A percentile compares a stretch with the other conserved stretches of the same genome.
phyloP scores from a whole-genome alignment of 2,888 invertebrate species.

The Netelia virgata region DNA sequence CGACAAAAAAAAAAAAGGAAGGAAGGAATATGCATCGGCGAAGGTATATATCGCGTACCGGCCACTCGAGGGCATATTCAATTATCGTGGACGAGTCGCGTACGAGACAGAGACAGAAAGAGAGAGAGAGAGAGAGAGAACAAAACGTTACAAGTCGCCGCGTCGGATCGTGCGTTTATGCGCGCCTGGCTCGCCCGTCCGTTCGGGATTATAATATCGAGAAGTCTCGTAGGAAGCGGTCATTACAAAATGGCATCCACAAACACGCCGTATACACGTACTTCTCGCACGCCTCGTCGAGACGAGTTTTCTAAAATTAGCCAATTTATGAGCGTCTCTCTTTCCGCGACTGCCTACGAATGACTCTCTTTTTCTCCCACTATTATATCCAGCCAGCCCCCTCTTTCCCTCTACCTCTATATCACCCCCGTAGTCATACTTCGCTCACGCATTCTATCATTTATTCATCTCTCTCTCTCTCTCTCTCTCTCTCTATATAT shows the following conservation, averaged over 20 bases:
- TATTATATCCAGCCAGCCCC: constrained; percentile 33
- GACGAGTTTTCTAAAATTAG: constrained; percentile 78
- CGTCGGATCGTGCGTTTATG: constrained; percentile 2
- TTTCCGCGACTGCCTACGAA: constrained; percentile 72
- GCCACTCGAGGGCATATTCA: constrained; percentile 35
- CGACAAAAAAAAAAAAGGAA: neutral
- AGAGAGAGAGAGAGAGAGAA: constrained; percentile 51
- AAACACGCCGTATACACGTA: constrained; percentile 42
- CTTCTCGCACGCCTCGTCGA: constrained; percentile 64
- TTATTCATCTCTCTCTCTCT: constrained; percentile 15
- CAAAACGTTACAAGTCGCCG: constrained; percentile 62
- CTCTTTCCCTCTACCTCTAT: neutral
- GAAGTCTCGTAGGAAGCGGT: constrained; percentile 64
- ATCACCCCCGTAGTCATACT: neutral
- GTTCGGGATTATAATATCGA: constrained; percentile 62
- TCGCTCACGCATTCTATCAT: constrained; percentile 43
- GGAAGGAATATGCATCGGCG: constrained; percentile 14
- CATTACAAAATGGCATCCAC: constrained; percentile 74
- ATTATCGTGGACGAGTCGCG: constrained; percentile 42
- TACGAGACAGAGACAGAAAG: constrained; percentile 24
- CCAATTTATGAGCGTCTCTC: constrained; percentile 76
- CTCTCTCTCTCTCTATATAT: constrained; percentile 32
- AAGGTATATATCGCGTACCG: constrained; percentile 11
- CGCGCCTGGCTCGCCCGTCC: constrained; percentile 40
- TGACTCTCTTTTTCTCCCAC: constrained; percentile 69